These are phyloP conservation scores for Meandrusa payeni DNA, from an alignment of 2,888 invertebrate genomes.

Conservation along the genomic window DNA sequence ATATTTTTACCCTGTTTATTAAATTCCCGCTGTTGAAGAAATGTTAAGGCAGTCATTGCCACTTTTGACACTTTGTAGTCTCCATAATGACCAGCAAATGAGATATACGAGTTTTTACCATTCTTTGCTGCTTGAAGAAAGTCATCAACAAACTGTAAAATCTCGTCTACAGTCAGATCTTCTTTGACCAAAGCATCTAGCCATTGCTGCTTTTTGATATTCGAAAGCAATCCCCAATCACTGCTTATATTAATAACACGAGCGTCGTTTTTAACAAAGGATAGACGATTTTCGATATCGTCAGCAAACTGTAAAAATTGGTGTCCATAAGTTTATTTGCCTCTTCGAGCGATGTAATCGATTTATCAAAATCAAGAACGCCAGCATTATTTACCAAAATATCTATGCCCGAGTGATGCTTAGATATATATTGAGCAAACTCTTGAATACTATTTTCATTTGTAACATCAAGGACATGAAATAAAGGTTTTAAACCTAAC, in stretches of 20 bases:
- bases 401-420: conserved; percentile 85
- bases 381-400: conserved; percentile 90
- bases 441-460: conserved; percentile 81
- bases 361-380: conserved; percentile 83
- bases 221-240: conserved; percentile 76
- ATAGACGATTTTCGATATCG: conserved; percentile 84
- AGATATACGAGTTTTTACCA: conserved; percentile 59
- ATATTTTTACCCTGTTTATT: conserved; percentile 72
- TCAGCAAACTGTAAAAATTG: conserved; percentile 86
- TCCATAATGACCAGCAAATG: conserved; percentile 70
- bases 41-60: conserved; percentile 69
- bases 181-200: conserved; percentile 65
- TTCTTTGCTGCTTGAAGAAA: conserved; percentile 79
- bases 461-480: conserved; percentile 86
- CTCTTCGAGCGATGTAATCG: conserved; percentile 84
- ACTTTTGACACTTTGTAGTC: conserved; percentile 77
- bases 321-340: conserved; percentile 85
- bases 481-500: conserved; percentile 79
- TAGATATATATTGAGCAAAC: conserved; percentile 81
- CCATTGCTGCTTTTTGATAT: conserved; percentile 70
- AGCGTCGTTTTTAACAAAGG: conserved; percentile 86
- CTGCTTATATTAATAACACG: conserved; percentile 89
- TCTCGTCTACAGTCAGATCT: conserved; percentile 72
- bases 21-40: conserved; percentile 70
- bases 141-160: conserved; percentile 76